Conservation (phyloP, 1,140 invertebrate genomes). For the Cheumatopsyche charites region DNA sequence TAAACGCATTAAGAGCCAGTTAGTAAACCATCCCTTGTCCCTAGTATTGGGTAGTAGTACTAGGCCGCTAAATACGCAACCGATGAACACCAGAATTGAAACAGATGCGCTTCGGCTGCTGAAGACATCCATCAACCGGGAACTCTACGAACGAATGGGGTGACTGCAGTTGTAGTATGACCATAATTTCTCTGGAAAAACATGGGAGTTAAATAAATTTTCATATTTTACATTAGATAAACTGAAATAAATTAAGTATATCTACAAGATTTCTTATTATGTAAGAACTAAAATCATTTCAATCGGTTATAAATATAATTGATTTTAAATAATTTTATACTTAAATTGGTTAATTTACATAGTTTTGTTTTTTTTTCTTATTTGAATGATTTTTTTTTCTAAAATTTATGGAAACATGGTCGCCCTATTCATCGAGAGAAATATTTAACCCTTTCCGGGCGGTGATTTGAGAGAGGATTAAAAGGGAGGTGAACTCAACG, state of each 20-base stretch:
- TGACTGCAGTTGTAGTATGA: slow-evolving; percentile 29
- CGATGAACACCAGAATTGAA: slow-evolving; percentile 49
- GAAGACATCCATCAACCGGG: slow-evolving; percentile 44
- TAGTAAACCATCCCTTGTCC: slow-evolving; percentile 39
- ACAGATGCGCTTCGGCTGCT: slow-evolving; percentile 47
- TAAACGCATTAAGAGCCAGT: slow-evolving; percentile 49
- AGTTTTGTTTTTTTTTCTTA: too few relatives aligned
- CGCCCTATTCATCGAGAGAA: slow-evolving; percentile 37
- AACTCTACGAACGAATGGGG: slow-evolving; percentile 31
- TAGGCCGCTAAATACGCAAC: slow-evolving; percentile 48
- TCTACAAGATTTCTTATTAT: neutral
- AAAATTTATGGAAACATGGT: slow-evolving; percentile 32
- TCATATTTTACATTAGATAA: neutral
- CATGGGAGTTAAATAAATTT: neutral
- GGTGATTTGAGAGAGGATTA: slow-evolving; percentile 46
- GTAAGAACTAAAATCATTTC: too few relatives aligned
- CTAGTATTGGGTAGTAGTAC: too few relatives aligned
- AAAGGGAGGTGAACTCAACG: slow-evolving; percentile 30
- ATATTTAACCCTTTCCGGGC: slow-evolving; percentile 47
- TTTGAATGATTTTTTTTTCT: too few relatives aligned
- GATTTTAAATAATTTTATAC: too few relatives aligned
- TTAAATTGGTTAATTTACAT: too few relatives aligned
- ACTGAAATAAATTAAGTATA: neutral
- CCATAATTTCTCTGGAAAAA: neutral
- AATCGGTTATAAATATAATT: too few relatives aligned